A percentile compares a stretch with the other conserved stretches of the same genome.
These are phyloP conservation scores for Lepidocolaptes lacrymiger DNA, from an alignment of 2,797 vertebrate species.

Conservation along the genomic window DNA sequence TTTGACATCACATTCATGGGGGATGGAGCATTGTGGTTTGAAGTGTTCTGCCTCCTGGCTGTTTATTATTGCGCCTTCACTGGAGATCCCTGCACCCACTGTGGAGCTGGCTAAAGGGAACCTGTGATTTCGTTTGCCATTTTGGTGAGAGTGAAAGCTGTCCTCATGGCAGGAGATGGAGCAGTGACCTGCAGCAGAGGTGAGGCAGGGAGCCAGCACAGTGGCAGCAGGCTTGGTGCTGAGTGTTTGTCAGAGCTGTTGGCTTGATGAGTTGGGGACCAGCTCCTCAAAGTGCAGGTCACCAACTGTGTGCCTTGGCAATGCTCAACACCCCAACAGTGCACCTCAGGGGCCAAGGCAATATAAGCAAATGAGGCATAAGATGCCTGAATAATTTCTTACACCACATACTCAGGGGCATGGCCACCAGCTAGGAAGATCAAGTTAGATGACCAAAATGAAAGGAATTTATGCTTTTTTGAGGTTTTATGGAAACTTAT, in stretches of 20 bases:
- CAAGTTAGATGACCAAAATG: neutral
- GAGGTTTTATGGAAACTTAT: neutral
- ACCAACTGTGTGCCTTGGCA: neutral
- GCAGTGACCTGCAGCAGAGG: neutral
- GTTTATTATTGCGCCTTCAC: neutral
- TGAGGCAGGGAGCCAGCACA: neutral
- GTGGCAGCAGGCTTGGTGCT: neutral
- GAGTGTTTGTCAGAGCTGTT: accelerated
- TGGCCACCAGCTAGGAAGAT: neutral
- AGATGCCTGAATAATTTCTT: neutral
- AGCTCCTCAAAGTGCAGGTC: neutral
- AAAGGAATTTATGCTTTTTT: neutral
- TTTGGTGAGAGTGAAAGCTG: neutral
- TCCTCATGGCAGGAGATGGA: neutral
- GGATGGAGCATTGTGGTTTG: neutral
- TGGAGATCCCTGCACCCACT: neutral
- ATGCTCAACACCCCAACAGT: neutral
- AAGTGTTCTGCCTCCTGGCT: neutral
- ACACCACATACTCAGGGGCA: accelerated
- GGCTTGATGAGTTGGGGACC: neutral
- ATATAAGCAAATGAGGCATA: neutral
- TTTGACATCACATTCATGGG: accelerated
- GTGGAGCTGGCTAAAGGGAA: neutral
- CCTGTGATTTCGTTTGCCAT: accelerated
- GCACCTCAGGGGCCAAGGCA: neutral